phyloP scores from a whole-genome alignment of 2,113 vertebrate species.

The Menura novaehollandiae region DNA sequence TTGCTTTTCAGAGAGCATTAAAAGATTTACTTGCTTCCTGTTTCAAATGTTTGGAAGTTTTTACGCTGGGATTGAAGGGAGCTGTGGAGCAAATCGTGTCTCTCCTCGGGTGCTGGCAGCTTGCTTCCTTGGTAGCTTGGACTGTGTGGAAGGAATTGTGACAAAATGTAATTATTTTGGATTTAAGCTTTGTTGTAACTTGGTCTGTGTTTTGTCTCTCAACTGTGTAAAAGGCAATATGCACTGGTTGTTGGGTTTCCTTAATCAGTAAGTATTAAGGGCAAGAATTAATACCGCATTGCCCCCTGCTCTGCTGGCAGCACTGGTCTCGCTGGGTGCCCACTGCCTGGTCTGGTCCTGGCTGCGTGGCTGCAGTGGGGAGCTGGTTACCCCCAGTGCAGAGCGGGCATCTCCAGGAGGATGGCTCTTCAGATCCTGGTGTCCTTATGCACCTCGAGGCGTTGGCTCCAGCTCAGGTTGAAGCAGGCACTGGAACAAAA shows the following conservation, averaged over 20 bases:
- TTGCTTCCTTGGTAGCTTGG: slow-evolving; percentile 69
- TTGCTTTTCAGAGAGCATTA: slow-evolving; percentile 77
- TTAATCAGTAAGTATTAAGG: neutral
- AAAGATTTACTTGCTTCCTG: slow-evolving; percentile 73
- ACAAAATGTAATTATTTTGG: slow-evolving; percentile 71
- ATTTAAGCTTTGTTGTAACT: slow-evolving; percentile 40
- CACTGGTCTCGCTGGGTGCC: neutral
- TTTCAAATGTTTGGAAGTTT: slow-evolving; percentile 72
- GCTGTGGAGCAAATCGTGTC: slow-evolving; percentile 66
- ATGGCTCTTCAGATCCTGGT: neutral
- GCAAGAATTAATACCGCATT: neutral
- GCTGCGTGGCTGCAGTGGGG: fast-evolving
- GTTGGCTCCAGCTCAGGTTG: neutral
- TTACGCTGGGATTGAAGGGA: slow-evolving; percentile 68
- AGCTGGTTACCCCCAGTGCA: fast-evolving
- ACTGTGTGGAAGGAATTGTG: slow-evolving; percentile 75
- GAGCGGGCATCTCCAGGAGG: fast-evolving
- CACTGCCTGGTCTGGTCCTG: neutral
- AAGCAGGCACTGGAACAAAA: neutral
- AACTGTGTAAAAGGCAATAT: neutral
- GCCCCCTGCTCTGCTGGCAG: neutral
- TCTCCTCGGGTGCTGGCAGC: slow-evolving; percentile 58
- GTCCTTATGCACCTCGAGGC: neutral
- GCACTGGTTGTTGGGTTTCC: neutral
- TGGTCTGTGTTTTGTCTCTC: slow-evolving; percentile 19